Conservation (phyloP, 2,113 vertebrate genomes). For the Rhea americana region DNA sequence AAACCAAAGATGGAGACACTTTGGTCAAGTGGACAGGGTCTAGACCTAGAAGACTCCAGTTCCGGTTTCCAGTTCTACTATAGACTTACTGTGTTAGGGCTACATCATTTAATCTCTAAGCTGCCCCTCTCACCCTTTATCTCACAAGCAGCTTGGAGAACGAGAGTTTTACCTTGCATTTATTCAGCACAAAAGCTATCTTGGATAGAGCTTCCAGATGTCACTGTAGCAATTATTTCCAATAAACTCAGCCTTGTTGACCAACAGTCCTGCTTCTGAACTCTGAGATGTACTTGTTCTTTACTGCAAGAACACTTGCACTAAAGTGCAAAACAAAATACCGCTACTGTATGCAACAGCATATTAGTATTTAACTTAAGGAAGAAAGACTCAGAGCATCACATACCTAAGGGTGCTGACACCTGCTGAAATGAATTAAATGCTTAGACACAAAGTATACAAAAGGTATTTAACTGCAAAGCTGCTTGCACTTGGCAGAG, state of each 20-base stretch:
- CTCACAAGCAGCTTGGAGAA: background rate
- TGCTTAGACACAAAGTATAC: background rate
- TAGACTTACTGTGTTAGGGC: background rate
- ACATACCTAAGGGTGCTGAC: background rate
- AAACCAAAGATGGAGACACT: background rate
- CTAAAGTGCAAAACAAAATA: background rate
- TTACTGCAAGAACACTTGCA: background rate
- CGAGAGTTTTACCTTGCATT: background rate
- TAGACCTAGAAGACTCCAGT: background rate
- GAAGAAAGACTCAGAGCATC: background rate
- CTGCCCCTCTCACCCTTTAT: background rate
- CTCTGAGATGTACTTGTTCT: background rate
- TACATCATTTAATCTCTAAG: background rate
- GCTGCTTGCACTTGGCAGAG: background rate
- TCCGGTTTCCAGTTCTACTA: background rate
- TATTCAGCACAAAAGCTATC: background rate
- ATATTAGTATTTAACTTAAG: background rate
- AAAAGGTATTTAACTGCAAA: background rate
- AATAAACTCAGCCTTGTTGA: background rate
- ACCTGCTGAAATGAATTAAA: background rate
- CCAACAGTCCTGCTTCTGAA: background rate
- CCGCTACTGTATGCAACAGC: background rate
- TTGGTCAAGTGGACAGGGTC: background rate
- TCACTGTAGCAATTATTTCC: background rate
- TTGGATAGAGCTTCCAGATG: background rate